Conservation (phyloP, 2,797 vertebrate species). For the Apogon talboti region DNA sequence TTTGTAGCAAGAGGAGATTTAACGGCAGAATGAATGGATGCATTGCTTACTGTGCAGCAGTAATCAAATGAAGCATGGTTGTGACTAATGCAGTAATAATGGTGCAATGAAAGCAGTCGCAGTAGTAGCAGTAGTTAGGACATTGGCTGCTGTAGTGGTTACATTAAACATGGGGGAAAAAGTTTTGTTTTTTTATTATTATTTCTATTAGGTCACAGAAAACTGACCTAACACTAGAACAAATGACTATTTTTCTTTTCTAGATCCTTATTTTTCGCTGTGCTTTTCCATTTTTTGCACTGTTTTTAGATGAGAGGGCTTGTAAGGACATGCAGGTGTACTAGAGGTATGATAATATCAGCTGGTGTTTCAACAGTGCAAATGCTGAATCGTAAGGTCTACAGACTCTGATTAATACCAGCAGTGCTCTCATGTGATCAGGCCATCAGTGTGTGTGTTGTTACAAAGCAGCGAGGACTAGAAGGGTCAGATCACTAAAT, state of each 20-base stretch:
- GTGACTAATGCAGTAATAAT: not conserved
- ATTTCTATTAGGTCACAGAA: not conserved
- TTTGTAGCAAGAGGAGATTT: no score
- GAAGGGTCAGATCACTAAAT: constrained; percentile 45
- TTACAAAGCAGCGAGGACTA: constrained; percentile 24
- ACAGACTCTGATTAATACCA: constrained; percentile 51
- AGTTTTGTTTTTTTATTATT: no score
- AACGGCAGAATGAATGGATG: not conserved
- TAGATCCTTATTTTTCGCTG: not conserved
- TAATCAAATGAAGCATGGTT: not conserved
- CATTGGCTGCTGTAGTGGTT: no score
- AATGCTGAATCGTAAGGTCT: constrained; percentile 43
- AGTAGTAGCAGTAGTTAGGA: not conserved
- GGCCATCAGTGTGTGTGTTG: constrained; percentile 11
- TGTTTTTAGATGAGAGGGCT: not conserved
- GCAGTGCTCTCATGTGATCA: constrained; percentile 32
- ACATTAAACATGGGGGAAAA: no score
- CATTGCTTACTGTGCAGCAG: not conserved
- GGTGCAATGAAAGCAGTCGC: no score
- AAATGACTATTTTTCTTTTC: no score
- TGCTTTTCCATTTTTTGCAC: not conserved
- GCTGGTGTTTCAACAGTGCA: not conserved
- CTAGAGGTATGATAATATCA: constrained; percentile 4
- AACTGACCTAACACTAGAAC: no score
- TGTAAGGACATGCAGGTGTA: constrained; percentile 35